Evolutionary conservation across 2,113 vertebrate species (phyloP), one percentile per base, ranked within the genome.

Genomic region (Paradisaea rubra): DNA sequence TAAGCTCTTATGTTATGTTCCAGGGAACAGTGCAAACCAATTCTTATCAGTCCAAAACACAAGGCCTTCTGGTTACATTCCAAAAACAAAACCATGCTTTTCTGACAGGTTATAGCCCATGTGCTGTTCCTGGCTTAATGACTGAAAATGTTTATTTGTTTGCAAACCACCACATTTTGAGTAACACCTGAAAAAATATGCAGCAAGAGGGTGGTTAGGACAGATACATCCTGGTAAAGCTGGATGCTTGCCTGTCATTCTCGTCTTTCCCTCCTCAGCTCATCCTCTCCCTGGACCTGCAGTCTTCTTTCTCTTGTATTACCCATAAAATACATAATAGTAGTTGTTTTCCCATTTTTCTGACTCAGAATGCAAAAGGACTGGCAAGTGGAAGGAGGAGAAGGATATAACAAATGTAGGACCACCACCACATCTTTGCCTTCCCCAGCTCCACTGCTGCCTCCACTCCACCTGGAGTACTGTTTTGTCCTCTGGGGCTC

Each of bases 21-120:
- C 33, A 77, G 23, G 45, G 59, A 92, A 50, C 23, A 72, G 59
- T 28, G 39, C 69, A 72, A 88, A 49, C 41, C 20, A 3, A 3
- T 80, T 87, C 71, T 95, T 94, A 93, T 80, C 79, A 94, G 63
- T 68, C 66, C 53, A 72, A 85, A 93, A 35, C 85, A 95, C 25
- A 44, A 86, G 63, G 31, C 63, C 37, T 73, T 23, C 20, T 88
- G 79, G 68, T 65, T 80, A 42, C 4, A 5, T 86, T 85, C 37
- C 63, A 76, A 69, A 87, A 95, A 9, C n/a, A 79, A 93, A 81
- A 2, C 11, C 23, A 39, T 37, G 31, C 13, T 81, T 57, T 94
- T 73, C 59, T 77, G 64, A 81, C 19, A 49, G 45, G 53, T 37
- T 70, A 54, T 50, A 92, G 35, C 30, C 44, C 27, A 20, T 33